Base-by-base conservation (phyloP, 2,113 vertebrate species). In the Paracanthobrama guichenoti region DNA sequence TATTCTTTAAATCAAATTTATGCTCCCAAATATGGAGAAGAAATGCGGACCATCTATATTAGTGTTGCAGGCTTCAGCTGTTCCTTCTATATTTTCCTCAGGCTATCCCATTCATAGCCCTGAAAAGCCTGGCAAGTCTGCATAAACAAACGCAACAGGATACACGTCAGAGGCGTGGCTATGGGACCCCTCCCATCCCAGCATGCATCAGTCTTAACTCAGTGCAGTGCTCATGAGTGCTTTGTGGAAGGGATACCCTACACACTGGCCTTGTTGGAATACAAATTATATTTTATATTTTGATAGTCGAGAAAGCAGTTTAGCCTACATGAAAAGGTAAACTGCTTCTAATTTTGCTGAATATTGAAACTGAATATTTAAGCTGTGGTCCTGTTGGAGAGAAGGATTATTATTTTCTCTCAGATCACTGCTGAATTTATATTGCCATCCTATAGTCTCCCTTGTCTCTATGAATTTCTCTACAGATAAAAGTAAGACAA, bases 21-120 rank as follows among this genome's bases (percentile, higher is more conserved):
- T 48, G n/a, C 42, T 35, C 9, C 26, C 26, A 53, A 12, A 22
- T 55, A 31, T 75, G 24, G 16, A 75, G 16, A 14, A 4, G n/a
- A 16, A 55, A 55, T 55, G 20, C 22, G 71, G n/a, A 26, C 44
- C 14, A 31, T 50, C 26, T 75, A 31, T 75, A 11, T 75, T 53
- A 12, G 6, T 31, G 73, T 26, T 53, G 8, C 24, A 31, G 53
- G 3, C 10, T 59, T 59, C 75, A 78, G 55, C 55, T 79, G 59
- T 79, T 48, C 9, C 16, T 79, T 79, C 53, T 59, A 77, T 75
- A 75, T 74, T 76, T 72, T 50, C 44, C 42, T 12, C 46, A 48
- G 26, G 24, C 46, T 50, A 14, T n/a, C 18, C n/a, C 24, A 53
- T 72, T 13, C 8, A 72, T 5, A 46, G 22, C 16, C 9, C 3